These are phyloP conservation scores for Brevimyrus niger DNA, from an alignment of 2,113 vertebrate species.

Conservation along the genomic window DNA sequence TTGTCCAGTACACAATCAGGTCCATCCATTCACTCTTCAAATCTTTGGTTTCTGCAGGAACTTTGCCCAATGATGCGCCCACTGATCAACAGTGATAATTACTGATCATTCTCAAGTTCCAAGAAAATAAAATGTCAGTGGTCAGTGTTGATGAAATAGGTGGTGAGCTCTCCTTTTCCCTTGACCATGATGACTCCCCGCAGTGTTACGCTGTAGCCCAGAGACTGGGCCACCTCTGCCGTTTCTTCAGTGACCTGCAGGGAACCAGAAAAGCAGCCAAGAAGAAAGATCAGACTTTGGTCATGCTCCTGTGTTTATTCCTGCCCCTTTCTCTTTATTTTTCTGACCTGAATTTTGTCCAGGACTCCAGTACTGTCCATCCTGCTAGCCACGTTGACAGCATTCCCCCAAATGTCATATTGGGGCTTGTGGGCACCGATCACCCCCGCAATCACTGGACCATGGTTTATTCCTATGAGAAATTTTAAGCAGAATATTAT, in stretches of 20 bases:
- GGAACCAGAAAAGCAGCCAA: not conserved
- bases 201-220: slow-evolving; percentile 67
- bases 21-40: not conserved
- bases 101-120: not conserved
- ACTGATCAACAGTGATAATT: not conserved
- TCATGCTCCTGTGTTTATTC: not conserved
- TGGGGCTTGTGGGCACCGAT: slow-evolving; percentile 87
- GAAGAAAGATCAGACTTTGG: not conserved
- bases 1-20: not conserved
- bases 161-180: slow-evolving; percentile 82
- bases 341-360: slow-evolving; percentile 78
- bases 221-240: slow-evolving; percentile 55
- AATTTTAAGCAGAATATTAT: not conserved
- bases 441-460: slow-evolving; percentile 81
- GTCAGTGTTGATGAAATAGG: slow-evolving; percentile 71
- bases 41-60: not conserved
- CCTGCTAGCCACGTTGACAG: slow-evolving; percentile 83
- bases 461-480: slow-evolving; percentile 76
- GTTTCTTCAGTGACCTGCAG: slow-evolving; percentile 78
- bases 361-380: slow-evolving; percentile 86
- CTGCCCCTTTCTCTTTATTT: not conserved
- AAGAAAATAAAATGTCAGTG: not conserved
- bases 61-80: not conserved
- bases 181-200: slow-evolving; percentile 76
- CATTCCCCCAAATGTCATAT: slow-evolving; percentile 89